Percentiles rank a stretch among this genome's conserved stretches.
These are phyloP conservation scores for Platycheirus rosarum DNA, from an alignment of 2,888 invertebrate species.

Conservation along the genomic window DNA sequence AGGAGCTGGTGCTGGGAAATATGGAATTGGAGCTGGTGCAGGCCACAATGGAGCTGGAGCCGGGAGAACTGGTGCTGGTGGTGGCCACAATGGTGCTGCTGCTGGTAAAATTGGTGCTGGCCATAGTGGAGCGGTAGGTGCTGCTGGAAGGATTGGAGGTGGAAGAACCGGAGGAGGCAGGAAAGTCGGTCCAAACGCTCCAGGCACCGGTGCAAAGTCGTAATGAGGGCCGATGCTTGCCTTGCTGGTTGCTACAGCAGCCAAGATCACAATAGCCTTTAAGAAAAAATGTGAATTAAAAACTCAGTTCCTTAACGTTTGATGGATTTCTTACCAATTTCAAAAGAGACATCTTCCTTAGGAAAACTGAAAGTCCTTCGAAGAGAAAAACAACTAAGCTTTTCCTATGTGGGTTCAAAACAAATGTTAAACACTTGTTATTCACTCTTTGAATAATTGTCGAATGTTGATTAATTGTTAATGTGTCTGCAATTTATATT, in stretches of 20 bases:
- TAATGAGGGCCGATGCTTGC: slow-evolving; percentile 64
- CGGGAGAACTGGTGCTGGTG: slow-evolving; percentile 53
- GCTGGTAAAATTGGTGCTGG: slow-evolving; percentile 47
- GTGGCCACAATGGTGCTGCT: slow-evolving; percentile 55
- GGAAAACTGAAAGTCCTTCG: slow-evolving; percentile 8
- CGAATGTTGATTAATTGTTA: slow-evolving; percentile 77
- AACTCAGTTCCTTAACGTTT: not conserved
- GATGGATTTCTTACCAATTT: slow-evolving; percentile 52
- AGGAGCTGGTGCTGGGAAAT: slow-evolving; percentile 59
- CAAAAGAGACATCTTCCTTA: slow-evolving; percentile 55
- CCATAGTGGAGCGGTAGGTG: slow-evolving; percentile 60
- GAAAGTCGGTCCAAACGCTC: slow-evolving; percentile 45
- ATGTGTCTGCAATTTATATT: slow-evolving; percentile 79
- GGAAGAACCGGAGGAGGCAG: slow-evolving; percentile 13
- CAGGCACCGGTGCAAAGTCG: slow-evolving; percentile 49
- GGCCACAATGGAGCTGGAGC: slow-evolving; percentile 65
- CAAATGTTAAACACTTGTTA: slow-evolving; percentile 46
- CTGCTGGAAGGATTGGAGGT: slow-evolving; percentile 36
- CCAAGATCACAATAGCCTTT: slow-evolving; percentile 39
- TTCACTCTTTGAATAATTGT: slow-evolving; percentile 39
- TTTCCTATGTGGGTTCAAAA: slow-evolving; percentile 5
- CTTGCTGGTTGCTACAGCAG: slow-evolving; percentile 32
- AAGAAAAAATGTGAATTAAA: not conserved
- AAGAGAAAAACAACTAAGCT: not conserved
- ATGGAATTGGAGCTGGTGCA: slow-evolving; percentile 61